phyloP scores from a whole-genome alignment of 2,797 vertebrate species.

The Phrynocephalus forsythii region DNA sequence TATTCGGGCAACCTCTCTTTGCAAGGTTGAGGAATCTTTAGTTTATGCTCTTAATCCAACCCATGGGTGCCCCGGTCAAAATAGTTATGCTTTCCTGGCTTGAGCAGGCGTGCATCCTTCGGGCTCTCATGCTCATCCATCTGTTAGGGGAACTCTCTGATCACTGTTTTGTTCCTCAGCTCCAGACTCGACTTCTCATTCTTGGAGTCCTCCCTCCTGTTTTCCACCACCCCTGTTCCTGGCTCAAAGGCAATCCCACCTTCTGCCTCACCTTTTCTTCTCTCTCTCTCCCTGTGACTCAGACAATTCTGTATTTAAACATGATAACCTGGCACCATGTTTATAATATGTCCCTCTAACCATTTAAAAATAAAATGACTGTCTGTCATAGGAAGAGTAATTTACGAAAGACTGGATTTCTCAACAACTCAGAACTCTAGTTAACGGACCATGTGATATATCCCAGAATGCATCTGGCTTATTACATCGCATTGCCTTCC shows the following conservation, averaged over 20 bases:
- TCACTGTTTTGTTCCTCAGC: neutral
- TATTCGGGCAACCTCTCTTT: too few relatives aligned
- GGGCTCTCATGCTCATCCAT: neutral
- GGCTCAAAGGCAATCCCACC: neutral
- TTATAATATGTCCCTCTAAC: neutral
- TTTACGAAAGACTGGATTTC: neutral
- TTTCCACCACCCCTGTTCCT: neutral
- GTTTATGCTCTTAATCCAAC: too few relatives aligned
- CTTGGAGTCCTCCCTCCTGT: neutral
- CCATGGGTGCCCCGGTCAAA: too few relatives aligned
- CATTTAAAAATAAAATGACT: neutral
- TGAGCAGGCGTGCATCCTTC: neutral
- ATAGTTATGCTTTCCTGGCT: too few relatives aligned
- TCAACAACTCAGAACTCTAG: neutral
- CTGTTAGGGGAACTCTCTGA: neutral
- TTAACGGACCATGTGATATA: neutral
- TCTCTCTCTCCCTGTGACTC: neutral
- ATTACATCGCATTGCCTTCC: neutral
- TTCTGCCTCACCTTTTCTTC: neutral
- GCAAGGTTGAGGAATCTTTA: too few relatives aligned
- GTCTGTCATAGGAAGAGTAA: neutral
- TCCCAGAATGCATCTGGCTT: neutral
- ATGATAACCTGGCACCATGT: neutral
- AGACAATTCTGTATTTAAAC: neutral
- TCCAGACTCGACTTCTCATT: neutral